phyloP scores from a whole-genome alignment of 2,113 vertebrate species.

The Panthera leo region DNA sequence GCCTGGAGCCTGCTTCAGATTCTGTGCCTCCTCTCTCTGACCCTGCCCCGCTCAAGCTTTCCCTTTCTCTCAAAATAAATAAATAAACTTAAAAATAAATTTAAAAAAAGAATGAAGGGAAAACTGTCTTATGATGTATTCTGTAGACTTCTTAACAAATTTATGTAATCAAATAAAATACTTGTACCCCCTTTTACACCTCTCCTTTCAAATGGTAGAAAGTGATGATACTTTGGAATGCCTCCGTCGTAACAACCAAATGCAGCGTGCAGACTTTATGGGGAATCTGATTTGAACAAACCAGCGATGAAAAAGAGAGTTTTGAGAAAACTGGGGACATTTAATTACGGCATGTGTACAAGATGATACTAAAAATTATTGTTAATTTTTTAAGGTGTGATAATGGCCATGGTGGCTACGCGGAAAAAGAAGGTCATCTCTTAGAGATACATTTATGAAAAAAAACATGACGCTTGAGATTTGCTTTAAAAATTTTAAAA shows the following conservation, averaged over 20 bases:
- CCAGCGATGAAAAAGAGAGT: not conserved
- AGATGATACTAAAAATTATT: not conserved
- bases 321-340: not conserved
- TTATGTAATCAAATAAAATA: not conserved
- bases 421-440: not conserved
- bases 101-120: too few relatives aligned
- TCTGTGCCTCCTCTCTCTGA: too few relatives aligned
- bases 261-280: rapidly evolving
- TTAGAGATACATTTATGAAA: not conserved
- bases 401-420: not conserved
- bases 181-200: not conserved
- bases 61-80: too few relatives aligned
- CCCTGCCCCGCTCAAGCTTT: too few relatives aligned
- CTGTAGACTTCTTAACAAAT: not conserved
- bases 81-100: too few relatives aligned
- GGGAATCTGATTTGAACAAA: not conserved
- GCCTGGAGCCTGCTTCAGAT: too few relatives aligned
- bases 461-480: not conserved
- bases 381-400: not conserved
- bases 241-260: not conserved
- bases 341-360: not conserved
- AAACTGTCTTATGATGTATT: not conserved
- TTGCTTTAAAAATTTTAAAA: not conserved
- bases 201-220: not conserved
- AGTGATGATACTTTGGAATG: not conserved